Evolutionary conservation across 1,140 invertebrate species (phyloP).

Genomic region (Nixonia krombeini): DNA sequence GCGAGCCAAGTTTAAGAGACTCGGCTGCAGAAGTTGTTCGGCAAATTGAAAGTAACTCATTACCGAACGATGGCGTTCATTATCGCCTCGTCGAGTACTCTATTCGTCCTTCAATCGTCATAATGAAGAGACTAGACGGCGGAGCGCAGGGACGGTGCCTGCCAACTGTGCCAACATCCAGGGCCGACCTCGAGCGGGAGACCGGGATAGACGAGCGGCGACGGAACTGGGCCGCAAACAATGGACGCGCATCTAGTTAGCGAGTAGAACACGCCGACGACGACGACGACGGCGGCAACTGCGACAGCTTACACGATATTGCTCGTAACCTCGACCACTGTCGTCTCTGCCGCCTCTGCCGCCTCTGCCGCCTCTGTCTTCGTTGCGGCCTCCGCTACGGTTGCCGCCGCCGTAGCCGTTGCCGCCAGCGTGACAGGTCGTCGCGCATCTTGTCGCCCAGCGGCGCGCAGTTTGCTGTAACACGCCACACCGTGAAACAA

Average conservation of each 20-base stretch:
- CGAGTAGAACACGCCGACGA: conserved; percentile 45
- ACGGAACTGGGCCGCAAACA: conserved; percentile 60
- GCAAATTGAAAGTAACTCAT: no score
- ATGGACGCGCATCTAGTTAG: conserved; percentile 56
- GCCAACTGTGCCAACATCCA: conserved; percentile 33
- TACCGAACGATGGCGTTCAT: no score
- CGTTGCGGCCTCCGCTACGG: no score
- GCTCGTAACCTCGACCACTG: conserved; percentile 21
- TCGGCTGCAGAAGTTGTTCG: no score
- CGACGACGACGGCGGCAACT: conserved; percentile 25
- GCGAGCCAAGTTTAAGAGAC: no score
- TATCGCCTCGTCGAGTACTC: not conserved
- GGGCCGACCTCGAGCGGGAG: not conserved
- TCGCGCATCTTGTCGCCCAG: no score
- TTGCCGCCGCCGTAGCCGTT: no score
- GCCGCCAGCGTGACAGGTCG: no score
- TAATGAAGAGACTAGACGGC: conserved; percentile 52
- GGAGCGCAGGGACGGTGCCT: conserved; percentile 23
- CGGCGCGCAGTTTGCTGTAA: no score
- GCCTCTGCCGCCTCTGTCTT: no score
- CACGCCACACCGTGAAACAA: no score
- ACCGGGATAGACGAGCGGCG: conserved; percentile 32
- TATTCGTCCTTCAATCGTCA: conserved; percentile 16
- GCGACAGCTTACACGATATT: conserved; percentile 9
- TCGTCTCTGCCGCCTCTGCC: no score